phyloP scores from a whole-genome alignment of 2,888 invertebrate species.

The Drosophila macrospina region DNA sequence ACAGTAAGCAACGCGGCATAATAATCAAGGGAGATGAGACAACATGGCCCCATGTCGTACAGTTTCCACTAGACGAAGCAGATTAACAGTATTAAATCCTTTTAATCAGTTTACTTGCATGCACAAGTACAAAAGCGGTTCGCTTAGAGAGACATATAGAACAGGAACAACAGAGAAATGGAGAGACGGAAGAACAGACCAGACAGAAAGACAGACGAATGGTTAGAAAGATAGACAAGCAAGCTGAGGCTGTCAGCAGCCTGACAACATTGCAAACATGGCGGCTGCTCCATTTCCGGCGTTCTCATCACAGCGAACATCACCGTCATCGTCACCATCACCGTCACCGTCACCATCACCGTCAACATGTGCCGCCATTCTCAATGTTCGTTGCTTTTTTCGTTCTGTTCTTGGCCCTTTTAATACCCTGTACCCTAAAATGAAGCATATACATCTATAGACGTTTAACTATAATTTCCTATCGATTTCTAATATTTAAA shows the following conservation, averaged over 20 bases:
- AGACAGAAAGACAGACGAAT: not conserved
- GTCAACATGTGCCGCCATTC: slow-evolving; percentile 45
- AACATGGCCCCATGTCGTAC: slow-evolving; percentile 27
- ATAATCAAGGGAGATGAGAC: not conserved
- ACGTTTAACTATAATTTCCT: not conserved
- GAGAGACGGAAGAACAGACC: not conserved
- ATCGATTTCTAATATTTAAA: not conserved
- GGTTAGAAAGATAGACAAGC: slow-evolving; percentile 13
- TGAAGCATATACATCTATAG: not conserved
- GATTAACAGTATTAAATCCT: slow-evolving; percentile 82
- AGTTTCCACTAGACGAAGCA: slow-evolving; percentile 78
- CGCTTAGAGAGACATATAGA: slow-evolving; percentile 28
- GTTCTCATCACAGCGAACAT: slow-evolving; percentile 30
- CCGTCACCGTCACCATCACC: slow-evolving; percentile 8
- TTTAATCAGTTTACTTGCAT: slow-evolving; percentile 79
- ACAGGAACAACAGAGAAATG: not conserved
- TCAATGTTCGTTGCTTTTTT: slow-evolving; percentile 28
- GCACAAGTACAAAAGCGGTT: slow-evolving; percentile 67
- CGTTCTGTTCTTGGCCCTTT: slow-evolving; percentile 60
- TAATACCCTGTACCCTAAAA: slow-evolving; percentile 15
- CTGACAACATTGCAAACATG: slow-evolving; percentile 66
- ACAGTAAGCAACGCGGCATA: not conserved
- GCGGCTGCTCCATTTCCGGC: slow-evolving; percentile 75
- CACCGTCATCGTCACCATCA: slow-evolving; percentile 16
- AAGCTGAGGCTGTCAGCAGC: slow-evolving; percentile 47